phyloP scores from a whole-genome alignment of 2,888 invertebrate genomes.

The Hanleya hanleyi region DNA sequence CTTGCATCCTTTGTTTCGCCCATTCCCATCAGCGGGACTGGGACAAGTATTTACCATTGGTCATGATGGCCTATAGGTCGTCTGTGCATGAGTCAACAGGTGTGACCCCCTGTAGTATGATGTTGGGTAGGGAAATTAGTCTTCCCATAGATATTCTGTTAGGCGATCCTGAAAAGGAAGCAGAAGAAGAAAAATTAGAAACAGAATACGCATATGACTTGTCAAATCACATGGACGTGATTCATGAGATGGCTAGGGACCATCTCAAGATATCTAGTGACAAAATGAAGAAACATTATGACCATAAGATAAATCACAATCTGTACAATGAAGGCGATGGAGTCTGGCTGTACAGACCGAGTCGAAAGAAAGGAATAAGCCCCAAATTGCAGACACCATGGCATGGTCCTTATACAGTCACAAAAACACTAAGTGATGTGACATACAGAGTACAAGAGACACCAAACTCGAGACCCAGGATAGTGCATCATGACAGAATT shows the following conservation, averaged over 20 bases:
- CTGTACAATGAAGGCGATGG: slow-evolving; percentile 17
- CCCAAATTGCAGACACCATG: too few relatives aligned
- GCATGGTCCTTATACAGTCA: too few relatives aligned
- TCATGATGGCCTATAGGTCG: slow-evolving; percentile 40
- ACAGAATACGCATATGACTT: slow-evolving; percentile 12
- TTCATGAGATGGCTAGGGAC: slow-evolving; percentile 22
- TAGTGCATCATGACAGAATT: too few relatives aligned
- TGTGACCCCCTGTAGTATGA: slow-evolving; percentile 27
- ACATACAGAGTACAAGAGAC: too few relatives aligned
- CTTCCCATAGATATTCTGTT: not conserved
- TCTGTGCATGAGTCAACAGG: slow-evolving; percentile 31
- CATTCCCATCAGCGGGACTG: slow-evolving; percentile 29
- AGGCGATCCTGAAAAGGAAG: not conserved
- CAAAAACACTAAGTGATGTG: too few relatives aligned
- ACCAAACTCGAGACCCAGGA: too few relatives aligned
- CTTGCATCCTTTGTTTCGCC: slow-evolving; percentile 18
- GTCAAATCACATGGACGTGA: not conserved
- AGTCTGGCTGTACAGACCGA: slow-evolving; percentile 21
- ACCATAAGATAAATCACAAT: slow-evolving; percentile 1
- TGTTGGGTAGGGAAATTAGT: slow-evolving; percentile 30
- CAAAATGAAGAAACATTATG: slow-evolving; percentile 17
- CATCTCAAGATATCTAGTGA: slow-evolving; percentile 12
- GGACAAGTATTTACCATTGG: slow-evolving; percentile 22
- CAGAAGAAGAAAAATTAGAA: not conserved
- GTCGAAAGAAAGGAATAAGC: too few relatives aligned